Evolutionary conservation across 2,888 invertebrate species (phyloP).

Genomic region (Aelia acuminata): DNA sequence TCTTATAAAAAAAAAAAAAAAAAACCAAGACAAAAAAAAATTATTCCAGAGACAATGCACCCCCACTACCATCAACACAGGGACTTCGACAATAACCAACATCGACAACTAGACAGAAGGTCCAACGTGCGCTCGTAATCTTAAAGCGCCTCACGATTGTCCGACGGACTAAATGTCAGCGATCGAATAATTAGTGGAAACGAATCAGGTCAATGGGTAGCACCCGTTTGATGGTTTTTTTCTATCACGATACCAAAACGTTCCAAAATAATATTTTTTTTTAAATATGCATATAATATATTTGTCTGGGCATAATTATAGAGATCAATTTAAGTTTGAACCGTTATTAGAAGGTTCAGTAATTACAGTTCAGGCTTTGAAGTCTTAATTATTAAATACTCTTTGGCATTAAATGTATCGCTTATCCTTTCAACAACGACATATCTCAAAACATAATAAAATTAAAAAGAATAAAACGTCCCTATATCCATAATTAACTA

Average conservation of each 20-base stretch:
- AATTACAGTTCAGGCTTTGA: background rate
- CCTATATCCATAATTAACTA: too few relatives aligned
- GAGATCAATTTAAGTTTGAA: background rate
- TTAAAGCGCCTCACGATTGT: slow-evolving; percentile 40
- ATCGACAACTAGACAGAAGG: slow-evolving; percentile 24
- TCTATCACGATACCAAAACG: background rate
- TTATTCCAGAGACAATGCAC: background rate
- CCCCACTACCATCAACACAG: background rate
- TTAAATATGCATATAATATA: background rate
- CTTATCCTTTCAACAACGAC: too few relatives aligned
- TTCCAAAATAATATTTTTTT: slow-evolving; percentile 8
- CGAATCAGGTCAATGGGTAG: slow-evolving; percentile 12
- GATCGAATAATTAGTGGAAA: slow-evolving; percentile 25
- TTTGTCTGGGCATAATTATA: background rate
- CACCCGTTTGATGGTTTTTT: background rate
- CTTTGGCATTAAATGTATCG: background rate
- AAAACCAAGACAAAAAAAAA: background rate
- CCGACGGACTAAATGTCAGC: slow-evolving; percentile 2
- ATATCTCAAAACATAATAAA: too few relatives aligned
- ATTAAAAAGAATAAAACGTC: too few relatives aligned
- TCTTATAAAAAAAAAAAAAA: background rate
- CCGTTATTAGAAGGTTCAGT: background rate
- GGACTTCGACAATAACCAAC: background rate
- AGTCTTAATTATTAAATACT: background rate
- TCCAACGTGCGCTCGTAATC: slow-evolving; percentile 20